Evolutionary conservation across 2,113 vertebrate genomes (phyloP).

Genomic region (Erythrolamprus reginae): DNA sequence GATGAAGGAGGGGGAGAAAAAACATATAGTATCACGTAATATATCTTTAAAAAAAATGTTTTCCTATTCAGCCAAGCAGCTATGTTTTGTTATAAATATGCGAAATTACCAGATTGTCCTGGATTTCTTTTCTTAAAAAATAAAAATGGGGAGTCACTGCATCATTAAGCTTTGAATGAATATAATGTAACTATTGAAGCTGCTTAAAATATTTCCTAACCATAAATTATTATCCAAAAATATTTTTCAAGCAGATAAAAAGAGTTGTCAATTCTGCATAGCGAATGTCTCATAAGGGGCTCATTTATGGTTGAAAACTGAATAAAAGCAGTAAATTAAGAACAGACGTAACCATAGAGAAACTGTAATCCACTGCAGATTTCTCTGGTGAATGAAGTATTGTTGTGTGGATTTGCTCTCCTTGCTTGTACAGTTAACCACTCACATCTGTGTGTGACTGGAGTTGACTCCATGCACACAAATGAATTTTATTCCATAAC

Average conservation of each 20-base stretch:
- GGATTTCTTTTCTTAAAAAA: constrained; percentile 39
- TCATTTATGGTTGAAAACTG: constrained; percentile 84
- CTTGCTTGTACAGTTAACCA: constrained; percentile 80
- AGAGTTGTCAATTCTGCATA: constrained; percentile 82
- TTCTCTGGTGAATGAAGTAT: constrained; percentile 80
- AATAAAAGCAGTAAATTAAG: constrained; percentile 81
- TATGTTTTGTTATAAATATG: constrained; percentile 67
- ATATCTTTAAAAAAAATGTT: constrained; percentile 55
- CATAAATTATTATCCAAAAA: constrained; percentile 86
- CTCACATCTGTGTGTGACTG: constrained; percentile 78
- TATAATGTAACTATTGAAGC: constrained; percentile 76
- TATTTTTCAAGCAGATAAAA: constrained; percentile 85
- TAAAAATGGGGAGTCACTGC: constrained; percentile 57
- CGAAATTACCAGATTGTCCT: constrained; percentile 67
- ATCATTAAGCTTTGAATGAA: constrained; percentile 70
- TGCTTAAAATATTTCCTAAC: constrained; percentile 78
- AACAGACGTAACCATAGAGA: constrained; percentile 81
- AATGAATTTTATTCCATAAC: constrained; percentile 70
- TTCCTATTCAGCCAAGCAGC: constrained; percentile 60
- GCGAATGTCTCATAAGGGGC: constrained; percentile 81
- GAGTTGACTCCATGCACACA: constrained; percentile 68
- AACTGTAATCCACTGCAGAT: constrained; percentile 79
- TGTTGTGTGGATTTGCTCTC: constrained; percentile 74
- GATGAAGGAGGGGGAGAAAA: neutral
- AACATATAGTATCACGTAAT: constrained; percentile 60